phyloP scores from a whole-genome alignment of 2,113 vertebrate genomes.

The Dipodomys ordii region DNA sequence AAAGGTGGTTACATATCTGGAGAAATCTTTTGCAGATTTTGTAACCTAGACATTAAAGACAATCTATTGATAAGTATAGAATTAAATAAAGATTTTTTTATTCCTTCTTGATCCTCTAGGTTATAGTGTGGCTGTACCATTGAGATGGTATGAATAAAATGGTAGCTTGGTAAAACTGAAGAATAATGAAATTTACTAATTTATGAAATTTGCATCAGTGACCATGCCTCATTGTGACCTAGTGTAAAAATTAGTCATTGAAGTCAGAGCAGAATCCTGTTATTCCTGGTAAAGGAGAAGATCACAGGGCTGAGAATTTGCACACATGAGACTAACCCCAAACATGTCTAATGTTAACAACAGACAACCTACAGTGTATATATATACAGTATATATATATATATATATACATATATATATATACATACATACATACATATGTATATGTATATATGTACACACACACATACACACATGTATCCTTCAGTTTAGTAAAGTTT shows the following conservation, averaged over 20 bases:
- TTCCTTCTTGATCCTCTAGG: background rate
- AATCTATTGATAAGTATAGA: background rate
- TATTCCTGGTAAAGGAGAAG: background rate
- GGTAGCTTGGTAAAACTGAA: slow-evolving; percentile 16
- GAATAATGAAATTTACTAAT: background rate
- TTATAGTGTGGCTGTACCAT: background rate
- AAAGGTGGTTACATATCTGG: background rate
- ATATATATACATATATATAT: too few species aligned
- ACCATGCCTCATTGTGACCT: background rate
- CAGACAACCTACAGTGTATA: background rate
- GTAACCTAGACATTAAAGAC: slow-evolving; percentile 24
- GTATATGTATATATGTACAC: too few species aligned
- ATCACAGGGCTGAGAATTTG: background rate
- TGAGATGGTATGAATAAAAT: slow-evolving; percentile 26
- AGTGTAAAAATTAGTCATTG: background rate
- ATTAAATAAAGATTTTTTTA: background rate
- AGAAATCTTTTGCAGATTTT: background rate
- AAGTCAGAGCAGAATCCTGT: background rate
- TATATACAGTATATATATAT: too few species aligned
- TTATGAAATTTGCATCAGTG: background rate
- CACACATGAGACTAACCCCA: background rate
- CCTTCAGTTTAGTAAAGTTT: slow-evolving; percentile 14
- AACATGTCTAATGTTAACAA: background rate
- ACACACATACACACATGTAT: background rate
- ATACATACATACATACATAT: too few species aligned